Base-by-base conservation (phyloP, 2,113 vertebrate genomes). In the Amphilophus citrinellus region DNA sequence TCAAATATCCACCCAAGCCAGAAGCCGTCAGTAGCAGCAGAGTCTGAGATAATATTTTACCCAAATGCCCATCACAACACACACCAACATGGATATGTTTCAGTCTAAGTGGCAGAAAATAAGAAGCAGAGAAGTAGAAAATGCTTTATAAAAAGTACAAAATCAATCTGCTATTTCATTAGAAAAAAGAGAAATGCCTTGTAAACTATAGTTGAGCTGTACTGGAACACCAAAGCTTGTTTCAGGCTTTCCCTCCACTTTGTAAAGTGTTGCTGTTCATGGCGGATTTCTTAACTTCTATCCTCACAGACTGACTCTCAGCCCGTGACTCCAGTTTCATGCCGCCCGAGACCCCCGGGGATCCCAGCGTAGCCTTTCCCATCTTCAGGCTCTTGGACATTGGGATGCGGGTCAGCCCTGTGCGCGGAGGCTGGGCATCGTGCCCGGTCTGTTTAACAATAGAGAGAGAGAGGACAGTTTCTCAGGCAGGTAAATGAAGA, bases 351-450 rank as follows among this genome's bases (percentile, higher is more conserved):
- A 97, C 95, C 95, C 97, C 98, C 90, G 97, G 86, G 86, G 97
- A 96, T 96, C 97, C 96, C 90, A 98, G 92, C 88, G 97, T 95
- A 87, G 97, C 93, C 95, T 99, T 99, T 91, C 98, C 97, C 58
- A 97, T 97, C 97, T 99, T 99, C 96, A 99, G 97, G 95, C 97
- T 98, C 96, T 99, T 99, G 94, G 98, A 98, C 97, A 99, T 97
- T 88, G 98, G 98, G 96, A 99, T 99, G 92, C 98, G 98, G 87
- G 98, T 99, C 85, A 97, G 96, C 83, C 97, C 94, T 92, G 97
- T 95, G 92, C 98, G 97, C 79, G 90, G 90, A 62, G 94, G 90
- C 91, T 97, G 97, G 95, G 96, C 96, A 44, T 99, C 98, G 65
- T 97, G 96, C 96, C 97, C 97, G 84, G 96, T 96, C 97, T 97